phyloP scores from a whole-genome alignment of 2,888 invertebrate species.

The Drosophila subquinaria region DNA sequence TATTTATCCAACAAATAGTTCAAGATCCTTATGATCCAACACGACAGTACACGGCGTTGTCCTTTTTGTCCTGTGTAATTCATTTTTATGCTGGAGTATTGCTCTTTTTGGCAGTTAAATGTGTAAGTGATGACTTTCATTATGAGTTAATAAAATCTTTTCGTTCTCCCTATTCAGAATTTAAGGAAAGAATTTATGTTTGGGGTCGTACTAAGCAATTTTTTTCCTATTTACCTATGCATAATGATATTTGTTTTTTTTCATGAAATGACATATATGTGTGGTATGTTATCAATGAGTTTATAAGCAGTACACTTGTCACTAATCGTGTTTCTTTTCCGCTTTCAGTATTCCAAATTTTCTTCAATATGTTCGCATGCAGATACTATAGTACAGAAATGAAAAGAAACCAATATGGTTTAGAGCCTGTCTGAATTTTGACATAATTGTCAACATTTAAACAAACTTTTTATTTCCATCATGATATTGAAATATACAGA shows the following conservation, averaged over 20 bases:
- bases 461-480: background rate
- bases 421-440: background rate
- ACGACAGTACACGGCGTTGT: no score
- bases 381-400: constrained; percentile 10
- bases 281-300: background rate
- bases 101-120: background rate
- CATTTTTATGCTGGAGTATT: background rate
- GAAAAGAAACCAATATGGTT: background rate
- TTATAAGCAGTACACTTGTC: background rate
- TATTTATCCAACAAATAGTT: background rate
- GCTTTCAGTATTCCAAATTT: background rate
- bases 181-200: constrained; percentile 2
- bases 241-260: no score
- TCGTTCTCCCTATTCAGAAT: no score
- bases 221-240: no score
- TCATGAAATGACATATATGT: no score
- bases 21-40: no score
- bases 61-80: background rate
- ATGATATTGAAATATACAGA: background rate
- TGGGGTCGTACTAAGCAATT: background rate
- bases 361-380: constrained; percentile 2
- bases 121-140: background rate
- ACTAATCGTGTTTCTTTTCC: background rate
- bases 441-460: background rate
- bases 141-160: no score